Evolutionary conservation across 1,140 invertebrate species (phyloP).

Genomic region (Formica exsecta): DNA sequence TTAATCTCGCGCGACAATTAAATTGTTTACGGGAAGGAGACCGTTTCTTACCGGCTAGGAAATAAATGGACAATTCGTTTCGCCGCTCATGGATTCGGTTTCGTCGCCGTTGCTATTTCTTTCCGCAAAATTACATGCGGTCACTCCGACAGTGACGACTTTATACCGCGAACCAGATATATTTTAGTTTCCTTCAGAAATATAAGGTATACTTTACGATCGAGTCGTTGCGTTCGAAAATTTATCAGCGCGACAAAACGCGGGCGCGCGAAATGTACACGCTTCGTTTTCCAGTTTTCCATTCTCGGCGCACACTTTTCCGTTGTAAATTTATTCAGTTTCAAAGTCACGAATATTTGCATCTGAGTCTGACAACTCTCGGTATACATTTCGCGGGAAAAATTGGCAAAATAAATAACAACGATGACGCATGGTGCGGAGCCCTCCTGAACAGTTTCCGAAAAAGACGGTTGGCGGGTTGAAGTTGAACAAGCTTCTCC

Average conservation of each 20-base stretch:
- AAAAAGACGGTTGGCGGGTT: background rate
- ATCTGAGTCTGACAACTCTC: slow-evolving; percentile 65
- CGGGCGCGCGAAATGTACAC: slow-evolving; percentile 33
- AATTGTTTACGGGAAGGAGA: slow-evolving; percentile 74
- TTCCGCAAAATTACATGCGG: slow-evolving; percentile 59
- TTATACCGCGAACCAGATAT: background rate
- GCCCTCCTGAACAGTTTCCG: background rate
- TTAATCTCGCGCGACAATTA: slow-evolving; percentile 76
- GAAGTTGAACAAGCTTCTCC: slow-evolving; percentile 34
- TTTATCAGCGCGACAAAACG: slow-evolving; percentile 61
- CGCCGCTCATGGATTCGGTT: slow-evolving; percentile 56
- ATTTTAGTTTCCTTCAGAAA: background rate
- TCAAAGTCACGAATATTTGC: slow-evolving; percentile 70
- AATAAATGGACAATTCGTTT: slow-evolving; percentile 68
- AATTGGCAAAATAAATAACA: slow-evolving; percentile 70
- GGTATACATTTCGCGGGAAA: slow-evolving; percentile 56
- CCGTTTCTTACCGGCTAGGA: slow-evolving; percentile 60
- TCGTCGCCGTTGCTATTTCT: slow-evolving; percentile 40
- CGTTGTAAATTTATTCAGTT: slow-evolving; percentile 53
- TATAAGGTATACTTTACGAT: background rate
- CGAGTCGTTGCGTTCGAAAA: slow-evolving; percentile 3
- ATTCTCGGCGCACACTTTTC: background rate
- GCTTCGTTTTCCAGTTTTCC: slow-evolving; percentile 11
- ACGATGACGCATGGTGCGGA: slow-evolving; percentile 35
- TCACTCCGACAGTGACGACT: slow-evolving; percentile 44